Evolutionary conservation across 2,113 vertebrate species (phyloP).

Genomic region (Oenanthe melanoleuca): DNA sequence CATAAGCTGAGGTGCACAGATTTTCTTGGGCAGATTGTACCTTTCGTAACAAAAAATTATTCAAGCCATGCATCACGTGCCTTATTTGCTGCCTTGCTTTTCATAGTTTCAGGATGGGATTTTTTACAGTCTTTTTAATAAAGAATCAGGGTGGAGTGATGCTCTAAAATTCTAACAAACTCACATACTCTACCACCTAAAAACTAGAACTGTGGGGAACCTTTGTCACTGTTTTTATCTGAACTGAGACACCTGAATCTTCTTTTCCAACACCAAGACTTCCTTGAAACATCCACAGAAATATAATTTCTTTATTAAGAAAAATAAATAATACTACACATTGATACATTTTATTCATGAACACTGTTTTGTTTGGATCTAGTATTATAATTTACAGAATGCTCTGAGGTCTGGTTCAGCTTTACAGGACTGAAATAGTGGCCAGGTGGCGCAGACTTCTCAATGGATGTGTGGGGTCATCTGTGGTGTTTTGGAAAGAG

Average conservation of each 20-base stretch:
- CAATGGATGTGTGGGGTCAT: conserved; percentile 79
- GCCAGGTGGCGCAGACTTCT: conserved; percentile 70
- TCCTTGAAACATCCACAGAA: neutral
- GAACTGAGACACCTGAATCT: neutral
- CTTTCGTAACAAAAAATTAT: neutral
- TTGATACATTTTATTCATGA: neutral
- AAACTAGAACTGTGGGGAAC: neutral
- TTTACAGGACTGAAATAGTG: conserved; percentile 77
- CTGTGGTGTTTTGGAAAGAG: conserved; percentile 78
- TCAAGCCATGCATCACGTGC: neutral
- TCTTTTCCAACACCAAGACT: neutral
- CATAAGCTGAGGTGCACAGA: neutral
- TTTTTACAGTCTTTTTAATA: neutral
- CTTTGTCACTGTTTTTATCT: neutral
- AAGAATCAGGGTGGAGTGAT: neutral
- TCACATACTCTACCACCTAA: neutral
- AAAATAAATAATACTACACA: neutral
- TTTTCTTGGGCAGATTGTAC: neutral
- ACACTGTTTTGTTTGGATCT: neutral
- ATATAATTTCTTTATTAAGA: neutral
- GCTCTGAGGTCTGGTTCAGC: conserved; percentile 68
- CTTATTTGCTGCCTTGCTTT: neutral
- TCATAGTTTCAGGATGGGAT: neutral
- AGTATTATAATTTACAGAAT: conserved; percentile 75
- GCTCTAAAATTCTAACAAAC: neutral